Conservation (phyloP, 2,113 vertebrate species). For the Triplophysa rosa region DNA sequence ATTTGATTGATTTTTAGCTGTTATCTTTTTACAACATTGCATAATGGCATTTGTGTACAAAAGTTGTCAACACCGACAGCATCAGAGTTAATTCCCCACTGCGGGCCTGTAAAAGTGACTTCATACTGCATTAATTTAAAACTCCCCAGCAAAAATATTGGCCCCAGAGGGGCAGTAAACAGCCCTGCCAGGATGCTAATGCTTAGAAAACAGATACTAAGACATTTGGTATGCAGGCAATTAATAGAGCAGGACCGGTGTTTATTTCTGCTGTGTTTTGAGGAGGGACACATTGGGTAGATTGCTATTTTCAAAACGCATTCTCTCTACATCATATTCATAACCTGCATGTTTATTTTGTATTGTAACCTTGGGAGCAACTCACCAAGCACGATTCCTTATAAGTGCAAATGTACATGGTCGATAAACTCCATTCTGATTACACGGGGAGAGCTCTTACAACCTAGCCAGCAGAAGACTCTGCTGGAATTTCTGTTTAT, state of each 20-base stretch:
- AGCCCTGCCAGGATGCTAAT: conserved; percentile 43
- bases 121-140: conserved; percentile 44
- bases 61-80: neutral
- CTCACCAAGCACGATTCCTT: neutral
- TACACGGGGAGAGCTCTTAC: conserved; percentile 1
- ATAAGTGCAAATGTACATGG: conserved; percentile 4
- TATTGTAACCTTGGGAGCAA: conserved; percentile 8
- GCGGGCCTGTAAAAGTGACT: conserved; percentile 29
- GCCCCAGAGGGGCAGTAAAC: conserved; percentile 5
- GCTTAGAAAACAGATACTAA: conserved; percentile 38
- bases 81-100: neutral
- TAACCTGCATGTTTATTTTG: conserved; percentile 19
- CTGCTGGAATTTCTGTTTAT: conserved; percentile 51
- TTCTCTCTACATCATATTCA: conserved; percentile 9
- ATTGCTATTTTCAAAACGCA: neutral
- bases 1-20: too few relatives aligned
- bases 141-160: conserved; percentile 43
- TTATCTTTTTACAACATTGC: too few relatives aligned
- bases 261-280: conserved; percentile 11
- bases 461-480: conserved; percentile 35
- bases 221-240: conserved; percentile 32
- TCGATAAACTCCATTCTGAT: conserved; percentile 25
- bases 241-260: conserved; percentile 16
- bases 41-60: neutral
- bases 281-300: conserved; percentile 5